Evolutionary conservation across 2,113 vertebrate genomes (phyloP).

Genomic region (Cairina moschata): DNA sequence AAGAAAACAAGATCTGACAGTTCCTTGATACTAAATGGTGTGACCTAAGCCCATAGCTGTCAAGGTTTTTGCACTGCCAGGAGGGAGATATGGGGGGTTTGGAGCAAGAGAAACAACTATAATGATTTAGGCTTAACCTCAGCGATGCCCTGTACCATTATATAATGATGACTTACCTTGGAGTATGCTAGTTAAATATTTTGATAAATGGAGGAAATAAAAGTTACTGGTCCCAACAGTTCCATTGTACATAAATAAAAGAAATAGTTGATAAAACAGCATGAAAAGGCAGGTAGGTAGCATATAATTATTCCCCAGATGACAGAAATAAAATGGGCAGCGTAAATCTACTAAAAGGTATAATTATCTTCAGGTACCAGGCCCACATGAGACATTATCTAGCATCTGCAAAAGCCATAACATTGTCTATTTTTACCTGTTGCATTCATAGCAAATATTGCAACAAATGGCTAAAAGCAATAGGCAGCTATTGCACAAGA

Average conservation of each 20-base stretch:
- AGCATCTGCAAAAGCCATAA: background rate
- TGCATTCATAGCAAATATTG: background rate
- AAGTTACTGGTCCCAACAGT: slow-evolving; percentile 22
- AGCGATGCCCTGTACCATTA: slow-evolving; percentile 27
- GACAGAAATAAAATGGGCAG: slow-evolving; percentile 19
- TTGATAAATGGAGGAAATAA: slow-evolving; percentile 57
- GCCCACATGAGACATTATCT: background rate
- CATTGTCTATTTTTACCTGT: background rate
- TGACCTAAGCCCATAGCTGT: slow-evolving; percentile 60
- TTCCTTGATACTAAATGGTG: slow-evolving; percentile 57
- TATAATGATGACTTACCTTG: slow-evolving; percentile 38
- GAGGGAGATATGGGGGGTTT: slow-evolving; percentile 51
- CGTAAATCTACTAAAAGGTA: slow-evolving; percentile 17
- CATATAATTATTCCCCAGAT: slow-evolving; percentile 31
- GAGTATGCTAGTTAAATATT: slow-evolving; percentile 49
- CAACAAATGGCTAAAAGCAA: background rate
- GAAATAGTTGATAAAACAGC: slow-evolving; percentile 41
- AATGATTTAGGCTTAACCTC: slow-evolving; percentile 63
- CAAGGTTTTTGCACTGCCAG: slow-evolving; percentile 54
- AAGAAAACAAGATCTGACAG: slow-evolving; percentile 64
- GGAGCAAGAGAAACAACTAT: slow-evolving; percentile 33
- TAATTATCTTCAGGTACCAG: slow-evolving; percentile 37
- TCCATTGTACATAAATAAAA: slow-evolving; percentile 39
- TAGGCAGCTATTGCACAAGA: background rate
- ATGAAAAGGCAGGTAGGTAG: slow-evolving; percentile 7